phyloP scores from a whole-genome alignment of 2,113 vertebrate genomes.

The Dasyornis broadbenti region DNA sequence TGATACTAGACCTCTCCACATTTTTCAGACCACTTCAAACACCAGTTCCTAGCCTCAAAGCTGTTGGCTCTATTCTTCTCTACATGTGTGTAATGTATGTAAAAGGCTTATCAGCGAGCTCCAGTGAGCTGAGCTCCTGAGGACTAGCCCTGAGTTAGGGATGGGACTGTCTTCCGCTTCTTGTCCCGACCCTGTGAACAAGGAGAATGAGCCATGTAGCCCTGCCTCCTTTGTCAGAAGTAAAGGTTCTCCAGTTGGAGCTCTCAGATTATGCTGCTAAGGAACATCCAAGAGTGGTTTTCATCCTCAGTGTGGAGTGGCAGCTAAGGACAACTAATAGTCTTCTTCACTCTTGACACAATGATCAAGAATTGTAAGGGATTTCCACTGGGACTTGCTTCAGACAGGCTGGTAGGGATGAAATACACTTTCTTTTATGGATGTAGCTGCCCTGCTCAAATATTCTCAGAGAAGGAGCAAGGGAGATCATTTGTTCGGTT shows the following conservation, averaged over 20 bases:
- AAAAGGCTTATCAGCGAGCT: background rate
- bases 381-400: background rate
- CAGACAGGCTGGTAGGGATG: background rate
- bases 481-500: background rate
- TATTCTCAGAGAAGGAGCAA: background rate
- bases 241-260: background rate
- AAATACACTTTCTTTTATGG: background rate
- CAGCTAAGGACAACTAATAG: background rate
- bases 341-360: background rate
- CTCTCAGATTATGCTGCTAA: background rate
- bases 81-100: background rate
- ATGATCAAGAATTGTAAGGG: background rate
- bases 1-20: background rate
- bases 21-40: constrained; percentile 8
- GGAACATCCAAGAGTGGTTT: background rate
- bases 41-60: background rate
- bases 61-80: background rate
- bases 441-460: background rate
- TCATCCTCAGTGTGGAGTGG: background rate
- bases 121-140: background rate
- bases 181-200: background rate
- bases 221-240: background rate
- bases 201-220: background rate
- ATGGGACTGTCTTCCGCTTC: background rate
- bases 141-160: background rate